Evolutionary conservation across 2,888 invertebrate species (phyloP), one percentile per base, ranked within the genome.

Genomic region (Zaprionus bogoriensis): DNA sequence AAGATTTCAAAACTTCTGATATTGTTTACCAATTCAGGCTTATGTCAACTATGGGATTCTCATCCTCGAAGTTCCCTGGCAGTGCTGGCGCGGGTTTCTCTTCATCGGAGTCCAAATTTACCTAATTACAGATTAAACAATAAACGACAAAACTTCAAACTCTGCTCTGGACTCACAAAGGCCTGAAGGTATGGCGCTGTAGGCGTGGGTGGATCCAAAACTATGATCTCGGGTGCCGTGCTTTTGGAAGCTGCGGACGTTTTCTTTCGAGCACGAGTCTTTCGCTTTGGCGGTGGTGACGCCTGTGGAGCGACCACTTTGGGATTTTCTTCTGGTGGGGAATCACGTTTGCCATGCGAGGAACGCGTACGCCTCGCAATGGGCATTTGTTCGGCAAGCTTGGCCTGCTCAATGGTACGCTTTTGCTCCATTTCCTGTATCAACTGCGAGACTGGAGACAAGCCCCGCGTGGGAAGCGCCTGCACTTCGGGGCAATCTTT

Each of bases 41-140:
- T 1, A 90, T 74, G 2, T 79, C 80, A 0, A 89, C 42, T 27
- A 81, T 75, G 0, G 82, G 88, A 72, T 90, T 90, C 23, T 89
- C 87, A 2, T 67, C 61, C 42, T 88, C 86, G 23, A 77, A 80
- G 0, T 5, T 70, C 9, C 4, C 36, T 12, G 36, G 9, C 42
- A 5, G 52, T 3, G 22, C 4, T 17, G 45, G 0, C 0, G 14
- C 4, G 17, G 32, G 14, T 4, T 20, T 10, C 46, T 80, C 81
- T 0, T 68, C 76, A 30, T 88, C 87, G 0, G 87, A 87, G 30
- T 86, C 81, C 0, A 89, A 57, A 17, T 72, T 75, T 2, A 89
- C 47, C 87, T 87, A 12, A 22, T 28, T 41, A 14, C 20, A 5
- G n/a, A 12, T 41, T 22, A 30, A n/a, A 1, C 2, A 10, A 3